These are phyloP conservation scores for Tympanoctomys barrerae DNA, from an alignment of 2,797 vertebrate species.

Conservation along the genomic window DNA sequence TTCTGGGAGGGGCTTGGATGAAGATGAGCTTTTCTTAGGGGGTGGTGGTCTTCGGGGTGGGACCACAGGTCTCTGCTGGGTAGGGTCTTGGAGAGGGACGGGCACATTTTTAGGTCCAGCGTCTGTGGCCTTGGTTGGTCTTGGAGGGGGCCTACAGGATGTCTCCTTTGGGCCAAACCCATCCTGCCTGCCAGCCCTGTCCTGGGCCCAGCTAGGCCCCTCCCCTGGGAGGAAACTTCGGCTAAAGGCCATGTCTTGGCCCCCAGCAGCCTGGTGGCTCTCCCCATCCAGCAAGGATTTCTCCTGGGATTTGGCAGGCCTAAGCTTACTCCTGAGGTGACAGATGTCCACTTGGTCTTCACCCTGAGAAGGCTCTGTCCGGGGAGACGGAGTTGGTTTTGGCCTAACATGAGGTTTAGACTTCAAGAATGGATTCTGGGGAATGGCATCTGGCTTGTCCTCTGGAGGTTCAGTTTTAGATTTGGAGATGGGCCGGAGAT, in stretches of 20 bases:
- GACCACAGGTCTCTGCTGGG: constrained; percentile 92
- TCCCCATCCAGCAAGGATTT: constrained; percentile 86
- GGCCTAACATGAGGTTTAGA: constrained; percentile 95
- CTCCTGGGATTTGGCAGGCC: constrained; percentile 93
- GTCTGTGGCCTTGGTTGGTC: constrained; percentile 79
- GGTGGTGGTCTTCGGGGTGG: constrained; percentile 96
- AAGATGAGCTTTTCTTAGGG: constrained; percentile 93
- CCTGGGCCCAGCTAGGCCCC: constrained; percentile 83
- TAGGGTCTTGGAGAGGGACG: constrained; percentile 87
- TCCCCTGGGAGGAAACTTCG: constrained; percentile 80
- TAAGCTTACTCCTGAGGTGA: constrained; percentile 96
- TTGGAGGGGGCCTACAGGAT: constrained; percentile 80
- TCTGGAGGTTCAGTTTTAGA: constrained; percentile 90
- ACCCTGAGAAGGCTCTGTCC: constrained; percentile 90
- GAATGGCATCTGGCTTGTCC: constrained; percentile 90
- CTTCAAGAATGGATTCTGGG: constrained; percentile 91
- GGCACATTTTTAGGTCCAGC: constrained; percentile 86
- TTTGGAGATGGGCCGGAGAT: constrained; percentile 95
- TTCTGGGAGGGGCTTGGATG: constrained; percentile 88
- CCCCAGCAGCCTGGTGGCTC: constrained; percentile 66
- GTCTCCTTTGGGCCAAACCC: constrained; percentile 84
- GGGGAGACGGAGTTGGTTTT: constrained; percentile 92
- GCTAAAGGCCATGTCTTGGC: constrained; percentile 77
- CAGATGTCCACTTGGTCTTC: constrained; percentile 96
- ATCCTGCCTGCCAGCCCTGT: constrained; percentile 90